Percentiles rank a stretch among this genome's conserved stretches.
Conservation (phyloP, 1,140 invertebrate genomes). For the Drosophila ironensis region DNA sequence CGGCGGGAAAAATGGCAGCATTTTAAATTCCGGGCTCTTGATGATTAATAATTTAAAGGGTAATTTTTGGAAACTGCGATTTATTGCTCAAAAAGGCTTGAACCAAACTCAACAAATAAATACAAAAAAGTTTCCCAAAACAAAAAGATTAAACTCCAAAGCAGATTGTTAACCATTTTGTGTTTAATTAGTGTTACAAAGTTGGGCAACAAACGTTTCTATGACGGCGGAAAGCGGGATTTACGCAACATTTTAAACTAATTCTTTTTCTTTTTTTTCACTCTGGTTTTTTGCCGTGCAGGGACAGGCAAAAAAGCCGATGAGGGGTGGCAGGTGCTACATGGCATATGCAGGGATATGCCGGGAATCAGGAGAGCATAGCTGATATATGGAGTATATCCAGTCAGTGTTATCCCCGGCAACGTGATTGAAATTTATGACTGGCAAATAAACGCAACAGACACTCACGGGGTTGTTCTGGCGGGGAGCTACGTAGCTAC, state of each 20-base stretch:
- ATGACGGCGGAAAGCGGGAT: too few relatives aligned
- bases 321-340: conserved; percentile 37
- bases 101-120: neutral
- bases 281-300: conserved; percentile 1
- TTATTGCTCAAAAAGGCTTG: too few relatives aligned
- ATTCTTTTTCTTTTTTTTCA: too few relatives aligned
- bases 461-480: conserved; percentile 13
- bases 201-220: too few relatives aligned
- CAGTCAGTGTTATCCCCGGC: conserved; percentile 72
- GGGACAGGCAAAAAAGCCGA: conserved; percentile 1
- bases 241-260: too few relatives aligned
- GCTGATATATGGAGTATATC: conserved; percentile 64
- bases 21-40: too few relatives aligned
- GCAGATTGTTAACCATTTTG: too few relatives aligned
- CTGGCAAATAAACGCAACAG: conserved; percentile 70
- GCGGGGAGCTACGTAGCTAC: conserved; percentile 4
- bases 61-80: neutral
- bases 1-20: conserved; percentile 1
- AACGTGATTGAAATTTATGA: conserved; percentile 81
- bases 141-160: too few relatives aligned
- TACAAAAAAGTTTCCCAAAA: neutral
- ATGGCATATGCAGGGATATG: conserved; percentile 51
- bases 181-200: too few relatives aligned
- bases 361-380: conserved; percentile 39
- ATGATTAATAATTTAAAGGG: neutral